A percentile compares a stretch with the other conserved stretches of the same genome.
Conservation (phyloP, 2,113 vertebrate species). For the Sebastes schlegelii region DNA sequence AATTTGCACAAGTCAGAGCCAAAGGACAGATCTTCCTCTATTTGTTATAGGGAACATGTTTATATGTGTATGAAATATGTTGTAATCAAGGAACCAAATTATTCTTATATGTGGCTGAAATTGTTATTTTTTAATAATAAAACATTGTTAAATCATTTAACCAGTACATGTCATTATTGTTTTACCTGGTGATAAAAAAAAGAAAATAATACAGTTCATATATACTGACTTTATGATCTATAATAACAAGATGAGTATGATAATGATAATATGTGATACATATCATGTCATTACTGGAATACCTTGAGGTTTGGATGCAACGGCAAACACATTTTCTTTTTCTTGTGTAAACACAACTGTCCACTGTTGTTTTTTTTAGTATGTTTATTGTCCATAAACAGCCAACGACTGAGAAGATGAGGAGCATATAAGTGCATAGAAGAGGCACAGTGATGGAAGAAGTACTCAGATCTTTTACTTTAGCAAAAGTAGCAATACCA, state of each 20-base stretch:
- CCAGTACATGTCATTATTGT: no score
- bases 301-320: neutral
- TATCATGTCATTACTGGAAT: neutral
- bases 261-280: neutral
- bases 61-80: slow-evolving; percentile 9
- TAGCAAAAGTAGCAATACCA: no score
- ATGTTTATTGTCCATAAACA: neutral
- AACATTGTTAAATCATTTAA: slow-evolving; percentile 19
- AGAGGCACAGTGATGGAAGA: no score
- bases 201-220: neutral
- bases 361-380: neutral
- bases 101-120: slow-evolving; percentile 22
- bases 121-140: slow-evolving; percentile 49
- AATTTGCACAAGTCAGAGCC: neutral
- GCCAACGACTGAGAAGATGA: neutral
- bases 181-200: no score
- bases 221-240: neutral
- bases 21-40: neutral
- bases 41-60: neutral
- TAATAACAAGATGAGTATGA: neutral
- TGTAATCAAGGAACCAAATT: slow-evolving; percentile 26
- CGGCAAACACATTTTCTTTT: neutral
- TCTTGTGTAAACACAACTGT: neutral
- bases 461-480: no score
- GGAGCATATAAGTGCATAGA: neutral